phyloP scores from a whole-genome alignment of 2,888 invertebrate genomes.

The Chloroclysta siterata region DNA sequence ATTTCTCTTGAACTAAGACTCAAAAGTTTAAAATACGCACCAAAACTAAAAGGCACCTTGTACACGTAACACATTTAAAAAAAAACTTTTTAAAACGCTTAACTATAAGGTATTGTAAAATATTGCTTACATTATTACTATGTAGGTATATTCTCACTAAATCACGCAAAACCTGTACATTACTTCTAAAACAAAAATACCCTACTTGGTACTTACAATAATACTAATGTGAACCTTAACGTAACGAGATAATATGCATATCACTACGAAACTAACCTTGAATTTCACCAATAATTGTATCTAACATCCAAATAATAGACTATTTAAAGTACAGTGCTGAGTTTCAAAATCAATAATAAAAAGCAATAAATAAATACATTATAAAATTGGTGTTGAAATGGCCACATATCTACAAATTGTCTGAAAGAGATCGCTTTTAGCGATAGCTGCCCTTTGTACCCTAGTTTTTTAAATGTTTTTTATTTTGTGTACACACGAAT shows the following conservation, averaged over 20 bases:
- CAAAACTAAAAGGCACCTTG: conserved; percentile 59
- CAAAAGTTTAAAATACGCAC: conserved; percentile 47
- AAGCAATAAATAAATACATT: too few species aligned
- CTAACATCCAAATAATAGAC: not conserved
- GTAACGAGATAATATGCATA: conserved; percentile 47
- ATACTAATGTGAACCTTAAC: conserved; percentile 59
- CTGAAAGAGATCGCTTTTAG: too few species aligned
- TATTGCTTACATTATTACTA: conserved; percentile 33
- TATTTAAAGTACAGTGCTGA: not conserved
- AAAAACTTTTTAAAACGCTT: conserved; percentile 2
- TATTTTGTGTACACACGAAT: too few species aligned
- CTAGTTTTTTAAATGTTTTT: too few species aligned
- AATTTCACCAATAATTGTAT: not conserved
- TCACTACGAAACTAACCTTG: conserved; percentile 7
- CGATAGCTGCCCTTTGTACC: too few species aligned
- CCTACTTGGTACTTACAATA: conserved; percentile 42
- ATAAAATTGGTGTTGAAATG: too few species aligned
- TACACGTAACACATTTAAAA: conserved; percentile 18
- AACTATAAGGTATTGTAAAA: conserved; percentile 28
- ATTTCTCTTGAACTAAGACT: conserved; percentile 1
- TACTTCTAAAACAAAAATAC: conserved; percentile 22
- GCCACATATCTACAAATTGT: too few species aligned
- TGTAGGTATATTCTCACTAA: conserved; percentile 29
- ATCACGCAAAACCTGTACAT: conserved; percentile 31
- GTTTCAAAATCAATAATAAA: too few species aligned